Evolutionary conservation across 1,140 invertebrate genomes (phyloP), one percentile per base, ranked within the genome.

Genomic region (Galendromus occidentalis): DNA sequence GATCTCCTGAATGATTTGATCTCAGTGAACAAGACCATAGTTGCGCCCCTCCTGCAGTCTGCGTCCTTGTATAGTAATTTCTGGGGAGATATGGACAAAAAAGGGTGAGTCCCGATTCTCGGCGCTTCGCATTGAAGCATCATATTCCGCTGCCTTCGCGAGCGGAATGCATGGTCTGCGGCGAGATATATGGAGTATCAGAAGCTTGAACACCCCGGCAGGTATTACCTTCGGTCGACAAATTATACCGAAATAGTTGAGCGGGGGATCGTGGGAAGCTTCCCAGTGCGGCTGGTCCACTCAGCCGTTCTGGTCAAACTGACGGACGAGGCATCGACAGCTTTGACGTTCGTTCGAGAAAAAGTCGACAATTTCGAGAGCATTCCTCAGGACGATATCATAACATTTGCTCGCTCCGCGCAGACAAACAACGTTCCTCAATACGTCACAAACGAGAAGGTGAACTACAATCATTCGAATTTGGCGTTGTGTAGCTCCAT

Each of bases 301-400:
- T 85, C 86, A 12, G 87, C 86, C 18, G 82, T 97, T 28, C 73
- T 98, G 5, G 81, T 98, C 55, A 78, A 94, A 77, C 74, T 98
- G 65, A 79, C 81, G 55, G 76, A 76, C 64, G 69, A 71, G 6
- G 73, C 75, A 1, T 81, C 86, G 1, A 81, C 86, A 59, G 72
- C 74, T 42, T 77, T 98, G 2, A 87, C 88, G 1, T 98, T 94
- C 73, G 75, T 83, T 64, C 79, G 82, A 0, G 74, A 79, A 22
- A 82, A 82, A 64, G 70, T 88, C 1, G 64, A 71, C 0, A 75
- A 80, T 39, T 76, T 82, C 64, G 77, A 77, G 59, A 67, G 68
- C 6, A 87, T 88, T 42, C 90, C 91, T 0, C 75, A 81, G 7
- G 91, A 97, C 79, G 93, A 98, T 75, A 92, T 97, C 42, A 95